Conservation (phyloP, 2,888 invertebrate species). For the Cactoblastis cactorum region DNA sequence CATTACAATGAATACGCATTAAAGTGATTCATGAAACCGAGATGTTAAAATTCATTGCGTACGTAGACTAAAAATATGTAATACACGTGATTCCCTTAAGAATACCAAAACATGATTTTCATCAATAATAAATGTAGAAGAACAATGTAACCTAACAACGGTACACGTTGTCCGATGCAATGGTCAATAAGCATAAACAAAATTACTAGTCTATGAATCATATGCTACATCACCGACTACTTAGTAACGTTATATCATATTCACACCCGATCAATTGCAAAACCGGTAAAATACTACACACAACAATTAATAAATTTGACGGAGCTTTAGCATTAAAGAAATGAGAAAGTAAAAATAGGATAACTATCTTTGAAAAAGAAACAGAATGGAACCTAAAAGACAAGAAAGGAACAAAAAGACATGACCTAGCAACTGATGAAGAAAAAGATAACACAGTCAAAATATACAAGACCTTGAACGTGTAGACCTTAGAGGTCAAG, state of each 20-base stretch:
- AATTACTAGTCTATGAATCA: constrained; percentile 3
- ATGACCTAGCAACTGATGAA: background rate
- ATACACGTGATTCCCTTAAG: too few species aligned
- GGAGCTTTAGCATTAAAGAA: background rate
- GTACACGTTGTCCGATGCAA: background rate
- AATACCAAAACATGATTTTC: too few species aligned
- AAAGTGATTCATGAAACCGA: too few species aligned
- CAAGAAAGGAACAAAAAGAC: background rate
- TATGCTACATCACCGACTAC: constrained; percentile 3
- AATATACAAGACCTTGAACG: constrained; percentile 12
- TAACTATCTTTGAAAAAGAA: background rate
- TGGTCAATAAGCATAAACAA: background rate
- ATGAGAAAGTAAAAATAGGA: background rate
- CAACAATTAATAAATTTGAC: background rate
- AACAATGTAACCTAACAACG: background rate
- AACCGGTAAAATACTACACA: background rate
- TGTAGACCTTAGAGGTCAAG: constrained; percentile 10
- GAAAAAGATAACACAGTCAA: background rate
- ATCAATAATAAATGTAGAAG: background rate
- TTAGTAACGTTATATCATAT: constrained; percentile 1
- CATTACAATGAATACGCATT: too few species aligned
- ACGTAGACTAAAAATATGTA: too few species aligned
- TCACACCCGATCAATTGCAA: background rate
- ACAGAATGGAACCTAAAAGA: background rate
- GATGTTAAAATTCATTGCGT: too few species aligned